A percentile compares a stretch with the other conserved stretches of the same genome.
Evolutionary conservation across 2,113 vertebrate species (phyloP).

Genomic region (Hyaena hyaena): DNA sequence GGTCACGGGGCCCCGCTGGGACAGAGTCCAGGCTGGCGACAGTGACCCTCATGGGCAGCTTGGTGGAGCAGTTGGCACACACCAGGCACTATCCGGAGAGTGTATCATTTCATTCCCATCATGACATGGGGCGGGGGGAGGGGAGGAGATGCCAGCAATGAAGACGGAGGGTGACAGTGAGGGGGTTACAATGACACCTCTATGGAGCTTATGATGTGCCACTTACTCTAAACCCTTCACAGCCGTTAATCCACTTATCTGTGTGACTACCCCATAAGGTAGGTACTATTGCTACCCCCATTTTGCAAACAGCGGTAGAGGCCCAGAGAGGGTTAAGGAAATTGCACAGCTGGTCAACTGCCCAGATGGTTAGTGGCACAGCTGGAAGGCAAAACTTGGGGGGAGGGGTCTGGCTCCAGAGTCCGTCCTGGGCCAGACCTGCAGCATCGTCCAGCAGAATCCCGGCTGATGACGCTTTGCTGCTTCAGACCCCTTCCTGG

Average conservation of each 20-base stretch:
- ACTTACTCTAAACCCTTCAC: neutral
- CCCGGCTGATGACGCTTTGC: neutral
- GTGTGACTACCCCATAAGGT: accelerated
- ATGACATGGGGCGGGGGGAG: accelerated
- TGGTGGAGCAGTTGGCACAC: accelerated
- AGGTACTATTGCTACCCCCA: accelerated
- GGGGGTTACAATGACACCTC: neutral
- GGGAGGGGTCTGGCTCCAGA: neutral
- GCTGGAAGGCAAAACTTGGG: neutral
- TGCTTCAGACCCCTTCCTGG: neutral
- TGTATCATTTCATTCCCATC: accelerated
- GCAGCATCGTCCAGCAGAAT: neutral
- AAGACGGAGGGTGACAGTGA: neutral
- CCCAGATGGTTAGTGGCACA: neutral
- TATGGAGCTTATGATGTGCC: accelerated
- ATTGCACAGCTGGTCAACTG: neutral
- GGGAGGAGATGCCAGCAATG: neutral
- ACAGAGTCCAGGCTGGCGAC: accelerated
- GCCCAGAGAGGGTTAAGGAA: neutral
- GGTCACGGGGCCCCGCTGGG: neutral
- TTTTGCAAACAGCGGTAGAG: neutral
- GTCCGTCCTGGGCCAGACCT: too few species aligned
- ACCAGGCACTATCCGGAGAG: neutral
- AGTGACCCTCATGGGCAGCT: accelerated
- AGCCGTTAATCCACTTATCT: neutral